Percentiles rank a stretch among this genome's conserved stretches.
These are phyloP conservation scores for Mythimna lalbum DNA, from an alignment of 2,888 invertebrate species.

Conservation along the genomic window DNA sequence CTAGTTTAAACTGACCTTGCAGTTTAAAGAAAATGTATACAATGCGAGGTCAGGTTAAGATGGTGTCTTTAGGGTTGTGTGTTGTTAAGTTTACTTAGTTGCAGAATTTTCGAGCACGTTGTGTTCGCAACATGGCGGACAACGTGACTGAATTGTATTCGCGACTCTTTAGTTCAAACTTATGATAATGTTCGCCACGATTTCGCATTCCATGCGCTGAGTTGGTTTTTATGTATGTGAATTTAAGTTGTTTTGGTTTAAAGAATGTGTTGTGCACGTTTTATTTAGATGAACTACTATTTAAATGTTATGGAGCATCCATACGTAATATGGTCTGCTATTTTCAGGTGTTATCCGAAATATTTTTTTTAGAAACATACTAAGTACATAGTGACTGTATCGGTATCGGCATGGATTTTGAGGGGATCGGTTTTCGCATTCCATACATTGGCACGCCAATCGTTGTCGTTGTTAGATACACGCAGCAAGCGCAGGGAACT, in stretches of 20 bases:
- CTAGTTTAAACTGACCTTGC: background rate
- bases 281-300: constrained; percentile 14
- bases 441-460: too few relatives aligned
- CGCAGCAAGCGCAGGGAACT: too few relatives aligned
- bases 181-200: constrained; percentile 32
- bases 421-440: too few relatives aligned
- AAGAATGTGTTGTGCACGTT: constrained; percentile 15
- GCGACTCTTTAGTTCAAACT: constrained; percentile 22
- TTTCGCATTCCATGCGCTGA: constrained; percentile 28
- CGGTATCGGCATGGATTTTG: too few relatives aligned
- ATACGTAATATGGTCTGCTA: background rate
- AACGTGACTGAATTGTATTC: constrained; percentile 47
- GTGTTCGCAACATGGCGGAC: constrained; percentile 42
- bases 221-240: background rate
- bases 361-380: too few relatives aligned
- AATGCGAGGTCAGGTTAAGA: background rate
- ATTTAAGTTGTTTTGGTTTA: constrained; percentile 28
- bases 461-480: too few relatives aligned
- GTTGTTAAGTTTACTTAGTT: constrained; percentile 23
- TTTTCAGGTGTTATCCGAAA: too few relatives aligned
- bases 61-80: background rate
- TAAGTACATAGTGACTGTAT: too few relatives aligned
- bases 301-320: background rate
- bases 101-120: constrained; percentile 54
- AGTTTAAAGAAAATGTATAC: background rate